Base-by-base conservation (phyloP, 2,888 invertebrate species). In the Timema podura region DNA sequence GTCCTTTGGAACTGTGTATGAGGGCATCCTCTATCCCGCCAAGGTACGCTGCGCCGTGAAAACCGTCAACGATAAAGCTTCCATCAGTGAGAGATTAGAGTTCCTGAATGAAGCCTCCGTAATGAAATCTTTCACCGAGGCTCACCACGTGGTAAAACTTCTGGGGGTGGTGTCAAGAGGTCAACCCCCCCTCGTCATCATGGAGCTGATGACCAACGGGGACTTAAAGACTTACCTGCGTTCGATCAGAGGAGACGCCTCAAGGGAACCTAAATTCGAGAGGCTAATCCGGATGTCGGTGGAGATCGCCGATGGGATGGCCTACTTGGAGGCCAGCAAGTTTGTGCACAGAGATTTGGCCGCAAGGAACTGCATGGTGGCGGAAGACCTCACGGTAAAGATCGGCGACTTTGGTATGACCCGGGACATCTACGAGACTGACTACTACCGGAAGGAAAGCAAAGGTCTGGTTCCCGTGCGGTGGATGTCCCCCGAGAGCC, bases 221-320 rank as follows among this genome's bases (percentile, higher is more conserved):
- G 91, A 91, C 78, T 80, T 92, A 64, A 90, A 90, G 78, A 84
- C 85, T 45, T 91, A 86, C 77, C 80, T 91, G 68, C 80, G 89
- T 9, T 80, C 80, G 67, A 84, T 85, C 70, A 81, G 90, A 15
- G 83, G 85, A 49, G 81, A 83, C 0, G 46, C 44, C 44, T 65
- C 65, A 79, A 81, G 9, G 76, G 77, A 9, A 3, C 79, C 82
- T 48, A 77, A 79, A 0, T 75, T 81, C n/a, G 74, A 77, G 5
- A 64, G 67, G 9, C 71, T 73, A 47, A 70, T 85, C 70, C 79
- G 85, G 68, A 87, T 88, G 86, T 85, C 87, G 1, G 83, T 84
- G 3, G 85, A 92, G 80, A 90, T 93, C 65, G 90, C 91, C 0
- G 92, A 92, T 79, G 92, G 92, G 5, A 91, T 92, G 92, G 87